Base-by-base conservation (phyloP, 2,113 vertebrate species). In the Hystrix cristata region DNA sequence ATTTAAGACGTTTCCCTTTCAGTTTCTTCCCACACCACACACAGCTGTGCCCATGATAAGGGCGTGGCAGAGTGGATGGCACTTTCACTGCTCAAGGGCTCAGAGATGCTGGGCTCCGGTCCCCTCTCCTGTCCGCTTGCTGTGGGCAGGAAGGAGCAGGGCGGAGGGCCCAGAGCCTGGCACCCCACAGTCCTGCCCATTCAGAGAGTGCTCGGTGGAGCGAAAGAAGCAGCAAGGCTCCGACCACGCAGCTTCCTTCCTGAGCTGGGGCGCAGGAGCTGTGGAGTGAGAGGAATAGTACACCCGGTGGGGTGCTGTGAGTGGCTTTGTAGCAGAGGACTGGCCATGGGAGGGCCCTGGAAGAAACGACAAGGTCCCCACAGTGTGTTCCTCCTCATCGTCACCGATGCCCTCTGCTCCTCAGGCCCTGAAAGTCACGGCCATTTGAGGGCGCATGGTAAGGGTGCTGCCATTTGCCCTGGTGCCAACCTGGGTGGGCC, bases 271-370 rank as follows among this genome's bases (percentile, higher is more conserved):
- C 6, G 25, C 29, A 15, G 67, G 34, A 67, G 25, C 65, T 23
- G 34, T 29, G 34, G 59, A 87, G 19, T 18, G 29, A 34, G 48
- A 60, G 51, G 38, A 27, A 27, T 1, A 4, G 3, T 16, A 31
- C 0, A 0, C 19, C 11, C 3, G 14, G 18, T 0, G 59, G 29
- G 27, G 14, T 5, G 16, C 2, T 86, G 46, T 14, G 34, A 15
- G 55, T 34, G 43, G 43, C 23, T 53, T 51, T 21, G 23, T 12
- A n/a, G 91, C 18, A 27, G 34, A 67, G 55, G 14, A 5, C 7
- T 16, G 29, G 23, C 0, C 4, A 12, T 18, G 43, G 31, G 80
- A 38, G 4, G 34, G 4, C 29, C 38, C 27, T 2, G 46, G 43
- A 31, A 69, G 59, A 64, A 62, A 16, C 67, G 84, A 7, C 0